Base-by-base conservation (phyloP, 2,888 invertebrate species). In the Venusia cambrica region DNA sequence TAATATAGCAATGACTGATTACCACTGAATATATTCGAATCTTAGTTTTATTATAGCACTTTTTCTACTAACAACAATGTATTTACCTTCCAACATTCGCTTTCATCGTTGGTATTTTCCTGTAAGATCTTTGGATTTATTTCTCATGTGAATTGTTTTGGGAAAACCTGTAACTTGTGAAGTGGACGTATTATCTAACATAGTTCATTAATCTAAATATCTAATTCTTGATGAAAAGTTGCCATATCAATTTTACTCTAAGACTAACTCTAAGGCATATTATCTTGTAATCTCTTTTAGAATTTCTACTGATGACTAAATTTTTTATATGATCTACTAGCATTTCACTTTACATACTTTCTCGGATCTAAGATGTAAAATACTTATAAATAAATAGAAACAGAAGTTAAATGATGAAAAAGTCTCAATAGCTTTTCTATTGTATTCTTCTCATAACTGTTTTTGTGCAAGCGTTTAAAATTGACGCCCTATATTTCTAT, bases 301-400 rank as follows among this genome's bases (percentile, higher is more conserved):
- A 49, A 51, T 54, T 54, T 54, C 46, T 54, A 54, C 54, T 51
- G 51, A 48, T 42, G 38, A 21, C 45, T 42, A 34, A 16, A 35
- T 39, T 41, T 47, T 48, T 45, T 48, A 40, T 51, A 51, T 27
- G 41, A 44, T 34, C 22, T 28, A 35, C 20, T 38, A 29, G 38
- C 33, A 38, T 42, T 34, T 39, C 30, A 38, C 36, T 37, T 15
- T 43, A 25, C 20, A 36, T 35, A 35, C 19, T 35, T 38, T 32
- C 28, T 41, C 31, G 25, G 36, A 26, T 40, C 25, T 41, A 36
- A 35, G 26, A 27, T 20, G 28, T 38, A 33, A 18, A 6, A 19
- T 30, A 36, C 38, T 39, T 34, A 37, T 37, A 31, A n/a, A 7
- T 17, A 22, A 7, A 15, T 15, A 15, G 21, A 43, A 14, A 19